These are phyloP conservation scores for Lucilia cuprina DNA, from an alignment of 1,140 invertebrate species.

Conservation along the genomic window DNA sequence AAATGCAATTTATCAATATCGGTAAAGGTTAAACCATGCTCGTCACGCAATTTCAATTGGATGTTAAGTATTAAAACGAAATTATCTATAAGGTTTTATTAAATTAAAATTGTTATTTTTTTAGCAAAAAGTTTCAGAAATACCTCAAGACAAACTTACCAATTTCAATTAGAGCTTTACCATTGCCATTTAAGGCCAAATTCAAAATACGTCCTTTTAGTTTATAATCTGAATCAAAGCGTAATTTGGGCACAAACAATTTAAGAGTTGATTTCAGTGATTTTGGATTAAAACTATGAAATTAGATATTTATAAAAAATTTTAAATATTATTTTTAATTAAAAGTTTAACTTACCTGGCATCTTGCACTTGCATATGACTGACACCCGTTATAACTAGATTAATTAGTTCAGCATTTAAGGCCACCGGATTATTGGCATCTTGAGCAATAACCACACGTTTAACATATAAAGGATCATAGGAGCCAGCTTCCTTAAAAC, in stretches of 20 bases:
- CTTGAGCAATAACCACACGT: slow-evolving; percentile 41
- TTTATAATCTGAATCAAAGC: slow-evolving; percentile 74
- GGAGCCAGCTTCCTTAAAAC: slow-evolving; percentile 37
- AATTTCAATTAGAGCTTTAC: slow-evolving; percentile 71
- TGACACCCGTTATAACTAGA: slow-evolving; percentile 40
- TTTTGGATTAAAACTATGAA: slow-evolving; percentile 19
- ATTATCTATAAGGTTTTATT: slow-evolving; percentile 64
- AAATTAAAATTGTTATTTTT: too few relatives aligned
- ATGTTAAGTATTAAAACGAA: slow-evolving; percentile 67
- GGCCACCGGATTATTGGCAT: slow-evolving; percentile 41
- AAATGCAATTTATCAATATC: slow-evolving; percentile 64
- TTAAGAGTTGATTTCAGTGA: not conserved
- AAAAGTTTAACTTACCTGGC: not conserved
- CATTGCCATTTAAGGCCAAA: slow-evolving; percentile 71
- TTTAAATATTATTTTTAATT: not conserved
- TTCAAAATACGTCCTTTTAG: slow-evolving; percentile 73
- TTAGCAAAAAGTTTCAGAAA: too few relatives aligned
- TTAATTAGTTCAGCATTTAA: slow-evolving; percentile 42
- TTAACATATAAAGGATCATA: slow-evolving; percentile 43
- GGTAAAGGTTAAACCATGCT: slow-evolving; percentile 67
- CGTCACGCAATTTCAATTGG: slow-evolving; percentile 66
- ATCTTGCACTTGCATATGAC: not conserved
- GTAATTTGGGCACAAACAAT: slow-evolving; percentile 66
- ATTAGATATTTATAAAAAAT: not conserved
- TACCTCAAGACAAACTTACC: slow-evolving; percentile 64